Evolutionary conservation across 92 coral and sea anemone genomes (phyloP), one percentile per base, ranked within the genome.

Genomic region (Phenganax stokvisi): DNA sequence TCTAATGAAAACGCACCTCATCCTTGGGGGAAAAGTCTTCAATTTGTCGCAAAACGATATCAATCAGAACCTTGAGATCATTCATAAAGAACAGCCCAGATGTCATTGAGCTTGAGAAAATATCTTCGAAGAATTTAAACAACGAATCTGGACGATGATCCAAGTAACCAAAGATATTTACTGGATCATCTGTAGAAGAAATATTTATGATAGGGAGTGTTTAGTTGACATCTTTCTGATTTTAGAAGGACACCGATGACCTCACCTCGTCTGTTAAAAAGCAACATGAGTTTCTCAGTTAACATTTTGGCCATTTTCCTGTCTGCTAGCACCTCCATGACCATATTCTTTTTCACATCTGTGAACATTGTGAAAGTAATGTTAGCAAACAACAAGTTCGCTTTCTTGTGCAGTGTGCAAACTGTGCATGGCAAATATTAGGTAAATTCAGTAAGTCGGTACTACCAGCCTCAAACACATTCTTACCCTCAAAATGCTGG

Each of bases 181-280:
- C 90, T 62, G 98, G 98, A 57, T 94, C 98, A 90, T 92, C 98
- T 94, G 87, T 64, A 51, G 71, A 67, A 68, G 15, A 17, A 61
- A 13, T 61, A 61, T 15, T 61, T 17, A 15, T 15, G 67, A 61
- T 15, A 6, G 5, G 67, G 28, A 15, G 29, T 9, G 29, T 17
- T 7, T 20, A 37, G 47, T 37, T 37, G 3, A 37, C 47, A 37
- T 1, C 2, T 37, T 37, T 37, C 47, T 1, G 47, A 37, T 37
- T 37, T 20, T 37, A 37, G 47, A 37, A 37, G 3, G 6, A 37
- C 47, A 37, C 47, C 5, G 47, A 65, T 10, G 30, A 37, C 5
- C 52, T 37, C 73, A 91, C 98, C 93, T 88, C 89, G 97, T 87
- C 98, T 90, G 81, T 94, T 94, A 51, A 92, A 74, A 62, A 94